Evolutionary conservation across 2,888 invertebrate species (phyloP).

Genomic region (Myathropa florea): DNA sequence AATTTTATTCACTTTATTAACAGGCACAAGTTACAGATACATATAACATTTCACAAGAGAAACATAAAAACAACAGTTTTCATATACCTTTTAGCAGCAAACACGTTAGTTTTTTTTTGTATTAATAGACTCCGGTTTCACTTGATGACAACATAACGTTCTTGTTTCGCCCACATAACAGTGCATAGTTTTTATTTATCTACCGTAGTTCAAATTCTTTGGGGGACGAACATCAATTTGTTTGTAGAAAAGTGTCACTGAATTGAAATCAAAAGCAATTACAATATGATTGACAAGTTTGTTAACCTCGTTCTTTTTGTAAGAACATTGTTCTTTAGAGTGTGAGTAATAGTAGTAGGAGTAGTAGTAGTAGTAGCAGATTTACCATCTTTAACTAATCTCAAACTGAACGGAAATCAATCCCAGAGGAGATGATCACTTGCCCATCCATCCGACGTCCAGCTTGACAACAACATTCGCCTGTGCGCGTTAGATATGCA

Average conservation of each 20-base stretch:
- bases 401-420: no score
- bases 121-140: not conserved
- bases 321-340: not conserved
- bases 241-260: not conserved
- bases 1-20: slow-evolving; percentile 10
- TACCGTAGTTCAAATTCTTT: not conserved
- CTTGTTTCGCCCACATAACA: not conserved
- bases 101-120: not conserved
- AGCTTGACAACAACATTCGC: not conserved
- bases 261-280: not conserved
- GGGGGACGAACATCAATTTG: not conserved
- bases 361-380: not conserved
- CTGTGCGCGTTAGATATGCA: not conserved
- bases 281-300: not conserved
- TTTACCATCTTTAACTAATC: not conserved
- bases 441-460: not conserved
- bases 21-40: slow-evolving; percentile 20
- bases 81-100: not conserved
- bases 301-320: not conserved
- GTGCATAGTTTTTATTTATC: not conserved
- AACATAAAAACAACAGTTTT: slow-evolving; percentile 1
- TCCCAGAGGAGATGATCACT: not conserved
- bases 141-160: not conserved
- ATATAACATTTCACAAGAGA: slow-evolving; percentile 12
- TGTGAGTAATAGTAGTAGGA: not conserved